Base-by-base conservation (phyloP, 2,113 vertebrate genomes). In the Pipa parva region DNA sequence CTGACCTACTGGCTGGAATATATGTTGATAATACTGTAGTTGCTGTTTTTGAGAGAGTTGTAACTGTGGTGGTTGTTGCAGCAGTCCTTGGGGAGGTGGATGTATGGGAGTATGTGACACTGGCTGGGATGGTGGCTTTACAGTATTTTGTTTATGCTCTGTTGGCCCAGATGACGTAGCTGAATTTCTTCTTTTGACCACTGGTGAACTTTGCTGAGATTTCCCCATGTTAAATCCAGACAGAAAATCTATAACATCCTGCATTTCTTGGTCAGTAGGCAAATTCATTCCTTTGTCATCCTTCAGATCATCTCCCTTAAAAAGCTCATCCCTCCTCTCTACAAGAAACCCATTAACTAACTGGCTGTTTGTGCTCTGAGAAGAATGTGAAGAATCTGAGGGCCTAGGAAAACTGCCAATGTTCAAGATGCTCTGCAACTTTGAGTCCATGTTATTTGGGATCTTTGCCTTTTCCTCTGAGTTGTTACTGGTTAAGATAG, bases 221-320 rank as follows among this genome's bases (percentile, higher is more conserved):
- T 97, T 98, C 65, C 94, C 93, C 95, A 98, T 95, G 81, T 96
- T 98, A 83, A 99, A 98, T 58, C 97, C 96, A 17, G 97, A 99
- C 67, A 99, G 90, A 81, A 99, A 99, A 81, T 99, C 97, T 2
- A 99, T 99, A 70, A 99, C 96, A 48, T 99, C 97, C 79, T 99
- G 97, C 97, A 99, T 99, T 84, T 99, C 97, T 79, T 98, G 95
- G 83, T 99, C 97, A 0, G 92, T 97, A 21, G 97, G 97, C 73
- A 99, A 78, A 79, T 98, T 99, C 93, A 97, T 97, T 57, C 92
- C 92, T 85, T 97, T 96, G 71, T 96, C 95, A 0, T 96, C 94
- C 22, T 84, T 88, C 72, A 74, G 37, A 0, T 86, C 85, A 3
- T 89, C 86, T 0, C 37, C 22, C 27, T 80, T 86, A 72, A 88